These are phyloP conservation scores for Coenonympha glycerion DNA, from an alignment of 2,888 invertebrate species.

Conservation along the genomic window DNA sequence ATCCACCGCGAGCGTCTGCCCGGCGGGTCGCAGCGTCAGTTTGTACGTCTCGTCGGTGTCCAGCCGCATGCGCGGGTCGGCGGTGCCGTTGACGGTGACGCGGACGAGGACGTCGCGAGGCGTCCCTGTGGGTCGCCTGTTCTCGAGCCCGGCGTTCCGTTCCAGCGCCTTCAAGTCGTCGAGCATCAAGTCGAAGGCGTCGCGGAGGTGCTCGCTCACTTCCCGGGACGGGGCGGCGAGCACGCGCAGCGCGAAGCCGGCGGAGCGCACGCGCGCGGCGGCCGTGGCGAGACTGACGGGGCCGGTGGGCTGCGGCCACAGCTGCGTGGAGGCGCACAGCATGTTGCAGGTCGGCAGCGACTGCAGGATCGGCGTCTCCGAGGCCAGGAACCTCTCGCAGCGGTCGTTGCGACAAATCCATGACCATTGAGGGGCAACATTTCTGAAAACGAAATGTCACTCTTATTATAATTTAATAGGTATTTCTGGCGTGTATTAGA, in stretches of 20 bases:
- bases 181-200: constrained; percentile 71
- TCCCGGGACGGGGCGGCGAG: constrained; percentile 51
- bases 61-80: constrained; percentile 76
- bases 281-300: constrained; percentile 80
- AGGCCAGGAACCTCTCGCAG: constrained; percentile 77
- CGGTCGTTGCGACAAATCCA: constrained; percentile 83
- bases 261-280: constrained; percentile 76
- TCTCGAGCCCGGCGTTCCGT: constrained; percentile 45
- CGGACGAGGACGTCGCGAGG: constrained; percentile 59
- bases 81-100: constrained; percentile 72
- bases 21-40: constrained; percentile 73
- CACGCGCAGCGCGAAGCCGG: constrained; percentile 68
- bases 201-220: constrained; percentile 56
- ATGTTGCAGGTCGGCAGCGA: constrained; percentile 85
- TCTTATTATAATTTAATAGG: background rate
- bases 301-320: constrained; percentile 89
- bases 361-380: constrained; percentile 61
- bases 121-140: constrained; percentile 43
- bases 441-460: constrained; percentile 48
- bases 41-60: constrained; percentile 86
- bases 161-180: constrained; percentile 69
- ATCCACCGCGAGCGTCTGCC: constrained; percentile 72
- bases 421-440: constrained; percentile 80
- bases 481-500: too few species aligned
- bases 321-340: constrained; percentile 83